A percentile compares a stretch with the other conserved stretches of the same genome.
Evolutionary conservation across 2,888 invertebrate species (phyloP).

Genomic region (Philaethria dido): DNA sequence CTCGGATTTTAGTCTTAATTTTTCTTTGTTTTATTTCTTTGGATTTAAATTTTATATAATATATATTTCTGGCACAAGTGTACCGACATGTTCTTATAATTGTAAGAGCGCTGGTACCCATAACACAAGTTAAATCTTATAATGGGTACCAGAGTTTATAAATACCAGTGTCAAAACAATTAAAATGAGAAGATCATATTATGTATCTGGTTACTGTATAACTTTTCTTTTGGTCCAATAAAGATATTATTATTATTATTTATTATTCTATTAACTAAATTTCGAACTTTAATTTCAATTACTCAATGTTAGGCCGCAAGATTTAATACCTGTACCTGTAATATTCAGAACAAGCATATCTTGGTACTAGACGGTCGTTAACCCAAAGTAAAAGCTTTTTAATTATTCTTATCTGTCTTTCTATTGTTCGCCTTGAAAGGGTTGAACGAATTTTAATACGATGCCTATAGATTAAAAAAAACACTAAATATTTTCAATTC

Average conservation of each 20-base stretch:
- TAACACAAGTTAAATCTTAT: too few relatives aligned
- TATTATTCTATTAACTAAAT: neutral
- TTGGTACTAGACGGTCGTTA: constrained; percentile 24
- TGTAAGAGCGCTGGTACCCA: too few relatives aligned
- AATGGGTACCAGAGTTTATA: too few relatives aligned
- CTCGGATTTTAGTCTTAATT: too few relatives aligned
- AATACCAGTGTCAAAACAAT: too few relatives aligned
- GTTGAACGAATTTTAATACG: constrained; percentile 33
- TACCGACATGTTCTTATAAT: too few relatives aligned
- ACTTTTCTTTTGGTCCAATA: too few relatives aligned
- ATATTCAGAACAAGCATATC: constrained; percentile 5
- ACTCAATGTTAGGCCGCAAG: neutral
- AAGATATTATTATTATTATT: neutral
- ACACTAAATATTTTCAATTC: neutral
- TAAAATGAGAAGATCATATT: too few relatives aligned
- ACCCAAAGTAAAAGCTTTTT: constrained; percentile 36
- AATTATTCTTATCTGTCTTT: constrained; percentile 40
- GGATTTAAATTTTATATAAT: too few relatives aligned
- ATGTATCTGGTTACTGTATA: too few relatives aligned
- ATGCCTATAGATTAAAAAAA: constrained; percentile 25
- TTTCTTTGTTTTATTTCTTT: too few relatives aligned
- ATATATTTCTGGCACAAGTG: too few relatives aligned
- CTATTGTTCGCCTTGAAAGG: constrained; percentile 35
- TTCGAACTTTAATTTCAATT: neutral
- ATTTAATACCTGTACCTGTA: constrained; percentile 17